Evolutionary conservation across 2,888 invertebrate genomes (phyloP), one percentile per base, ranked within the genome.

Genomic region (Thumatha senex): DNA sequence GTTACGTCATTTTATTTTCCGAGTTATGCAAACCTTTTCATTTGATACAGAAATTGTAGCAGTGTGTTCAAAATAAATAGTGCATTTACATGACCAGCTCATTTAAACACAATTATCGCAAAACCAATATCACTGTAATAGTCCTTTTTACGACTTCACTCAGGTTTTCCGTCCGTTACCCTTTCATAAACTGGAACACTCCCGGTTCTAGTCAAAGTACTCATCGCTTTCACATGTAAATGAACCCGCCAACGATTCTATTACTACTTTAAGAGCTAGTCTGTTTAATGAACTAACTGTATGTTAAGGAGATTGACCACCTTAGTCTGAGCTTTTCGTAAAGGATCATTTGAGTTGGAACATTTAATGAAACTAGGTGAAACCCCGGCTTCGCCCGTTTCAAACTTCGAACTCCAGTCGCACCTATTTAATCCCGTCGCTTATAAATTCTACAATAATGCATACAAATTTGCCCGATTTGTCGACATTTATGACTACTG

Each of bases 201-300:
- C 18, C 18, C n/a, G 5, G 18, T 5, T 24, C 18, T 5, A 11
- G 18, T 48, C 52, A 10, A 15, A 43, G 15, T 13, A 35, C 14
- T 40, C 14, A 46, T 40, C 41, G 50, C 44, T 58, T 56, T 67
- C 60, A 54, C 40, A 63, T 67, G 56, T 48, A 63, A 64, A 63
- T 67, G 33, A 41, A 30, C 29, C 13, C 40, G 41, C 51, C 51
- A 48, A 48, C 56, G 44, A 50, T 56, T 51, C 60, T 43, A 50
- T 40, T 51, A 48, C 46, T 48, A 64, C 52, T 58, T 62, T 43
- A 45, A 55, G 54, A 51, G 42, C 41, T 44, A 48, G 31, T 40
- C 40, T 36, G 40, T 45, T 42, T 42, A 18, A 43, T 43, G 42
- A 9, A 8, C n/a, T 45, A 45, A 44, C 38, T 29, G 35, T n/a